phyloP scores from a whole-genome alignment of 64 coral and sea anemone species.

The Acropora yongei region DNA sequence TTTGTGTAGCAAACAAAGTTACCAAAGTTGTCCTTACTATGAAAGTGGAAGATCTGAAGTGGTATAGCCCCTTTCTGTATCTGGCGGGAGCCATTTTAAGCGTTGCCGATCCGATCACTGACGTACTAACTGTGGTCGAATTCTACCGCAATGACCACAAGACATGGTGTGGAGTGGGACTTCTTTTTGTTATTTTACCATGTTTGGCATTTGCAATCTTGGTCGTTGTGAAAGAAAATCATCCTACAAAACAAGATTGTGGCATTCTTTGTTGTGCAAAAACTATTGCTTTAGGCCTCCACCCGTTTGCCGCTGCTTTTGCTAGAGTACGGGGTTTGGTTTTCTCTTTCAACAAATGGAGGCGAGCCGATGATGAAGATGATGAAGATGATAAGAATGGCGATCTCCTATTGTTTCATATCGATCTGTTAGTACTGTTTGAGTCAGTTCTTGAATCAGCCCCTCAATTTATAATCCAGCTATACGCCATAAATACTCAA shows the following conservation, averaged over 20 bases:
- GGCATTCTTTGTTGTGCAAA: background rate
- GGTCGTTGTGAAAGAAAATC: background rate
- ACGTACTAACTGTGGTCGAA: slow-evolving; percentile 18
- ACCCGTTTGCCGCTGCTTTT: too few relatives aligned
- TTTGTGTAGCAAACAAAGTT: too few relatives aligned
- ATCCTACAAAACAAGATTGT: background rate
- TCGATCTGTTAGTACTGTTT: too few relatives aligned
- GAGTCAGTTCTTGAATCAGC: too few relatives aligned
- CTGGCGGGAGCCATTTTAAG: too few relatives aligned
- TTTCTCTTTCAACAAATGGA: background rate
- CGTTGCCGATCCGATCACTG: slow-evolving; percentile 23
- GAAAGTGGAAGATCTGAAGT: slow-evolving; percentile 21
- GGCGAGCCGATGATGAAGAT: background rate
- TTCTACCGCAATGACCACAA: slow-evolving; percentile 46
- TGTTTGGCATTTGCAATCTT: background rate
- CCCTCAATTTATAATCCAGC: too few relatives aligned
- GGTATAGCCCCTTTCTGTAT: slow-evolving; percentile 14
- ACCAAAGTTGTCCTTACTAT: background rate
- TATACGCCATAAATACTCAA: too few relatives aligned
- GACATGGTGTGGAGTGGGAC: slow-evolving; percentile 32
- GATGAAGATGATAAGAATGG: background rate
- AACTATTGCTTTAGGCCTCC: background rate
- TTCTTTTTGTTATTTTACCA: slow-evolving; percentile 17
- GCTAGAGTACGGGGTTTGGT: slow-evolving; percentile 14
- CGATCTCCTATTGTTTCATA: too few relatives aligned